Conservation (phyloP, 2,113 vertebrate genomes). For the Halichoerus grypus region DNA sequence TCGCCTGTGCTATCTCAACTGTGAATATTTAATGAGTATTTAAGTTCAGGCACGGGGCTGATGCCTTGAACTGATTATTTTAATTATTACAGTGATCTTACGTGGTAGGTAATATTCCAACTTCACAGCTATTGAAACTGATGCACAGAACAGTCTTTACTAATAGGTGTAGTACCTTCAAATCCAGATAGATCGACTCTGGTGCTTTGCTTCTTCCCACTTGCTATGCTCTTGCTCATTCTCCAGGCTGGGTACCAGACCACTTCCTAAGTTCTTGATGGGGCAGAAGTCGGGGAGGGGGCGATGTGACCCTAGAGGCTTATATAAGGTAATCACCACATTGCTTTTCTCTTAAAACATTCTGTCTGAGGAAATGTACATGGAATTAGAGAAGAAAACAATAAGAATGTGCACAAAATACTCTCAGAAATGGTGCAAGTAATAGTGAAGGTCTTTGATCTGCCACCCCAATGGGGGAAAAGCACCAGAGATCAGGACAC, state of each 20-base stretch:
- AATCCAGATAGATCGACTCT: background rate
- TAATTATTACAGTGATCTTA: background rate
- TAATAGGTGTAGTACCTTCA: background rate
- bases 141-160: background rate
- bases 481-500: background rate
- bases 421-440: background rate
- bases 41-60: background rate
- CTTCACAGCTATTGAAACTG: background rate
- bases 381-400: slow-evolving; percentile 19
- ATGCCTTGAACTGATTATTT: background rate
- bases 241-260: background rate
- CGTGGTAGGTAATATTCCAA: background rate
- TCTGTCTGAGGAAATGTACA: slow-evolving; percentile 7
- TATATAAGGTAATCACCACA: background rate
- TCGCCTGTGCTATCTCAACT: background rate
- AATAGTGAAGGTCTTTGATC: slow-evolving; percentile 16
- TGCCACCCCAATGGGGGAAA: background rate
- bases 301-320: background rate
- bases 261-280: background rate
- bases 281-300: too few species aligned
- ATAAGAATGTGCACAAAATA: background rate
- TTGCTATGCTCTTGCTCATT: background rate
- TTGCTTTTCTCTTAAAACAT: slow-evolving; percentile 32
- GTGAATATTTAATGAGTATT: background rate
- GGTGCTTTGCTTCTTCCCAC: background rate